phyloP scores from a whole-genome alignment of 2,797 vertebrate genomes.

The Periparus ater region DNA sequence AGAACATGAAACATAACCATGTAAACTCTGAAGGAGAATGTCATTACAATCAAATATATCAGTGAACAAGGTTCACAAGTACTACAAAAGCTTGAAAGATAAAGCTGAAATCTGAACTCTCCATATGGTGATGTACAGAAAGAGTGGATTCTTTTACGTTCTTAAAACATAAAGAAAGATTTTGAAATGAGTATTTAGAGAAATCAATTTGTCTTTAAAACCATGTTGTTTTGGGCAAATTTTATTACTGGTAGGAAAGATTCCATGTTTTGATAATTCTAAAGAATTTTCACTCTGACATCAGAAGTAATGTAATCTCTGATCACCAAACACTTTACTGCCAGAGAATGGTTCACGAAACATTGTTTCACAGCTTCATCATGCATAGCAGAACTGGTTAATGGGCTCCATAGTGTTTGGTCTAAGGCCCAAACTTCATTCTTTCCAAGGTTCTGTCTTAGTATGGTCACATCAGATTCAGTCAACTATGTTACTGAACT shows the following conservation, averaged over 20 bases:
- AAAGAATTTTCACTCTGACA: not conserved
- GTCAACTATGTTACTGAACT: not conserved
- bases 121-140: not conserved
- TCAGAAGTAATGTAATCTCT: not conserved
- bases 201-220: not conserved
- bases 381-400: not conserved
- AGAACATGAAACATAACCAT: constrained; percentile 5
- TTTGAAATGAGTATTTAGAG: not conserved
- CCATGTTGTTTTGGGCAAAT: not conserved
- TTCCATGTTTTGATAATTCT: not conserved
- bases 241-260: not conserved
- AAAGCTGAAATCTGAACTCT: not conserved
- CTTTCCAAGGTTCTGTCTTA: not conserved
- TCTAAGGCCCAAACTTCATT: not conserved
- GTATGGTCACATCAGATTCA: not conserved
- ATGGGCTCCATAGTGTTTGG: not conserved
- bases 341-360: not conserved
- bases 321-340: not conserved
- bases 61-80: not conserved
- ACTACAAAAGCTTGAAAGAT: not conserved
- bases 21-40: constrained; percentile 15
- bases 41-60: not conserved
- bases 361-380: not conserved
- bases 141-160: not conserved
- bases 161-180: not conserved